phyloP scores from a whole-genome alignment of 1,140 invertebrate genomes.

The Drosophila rufa region DNA sequence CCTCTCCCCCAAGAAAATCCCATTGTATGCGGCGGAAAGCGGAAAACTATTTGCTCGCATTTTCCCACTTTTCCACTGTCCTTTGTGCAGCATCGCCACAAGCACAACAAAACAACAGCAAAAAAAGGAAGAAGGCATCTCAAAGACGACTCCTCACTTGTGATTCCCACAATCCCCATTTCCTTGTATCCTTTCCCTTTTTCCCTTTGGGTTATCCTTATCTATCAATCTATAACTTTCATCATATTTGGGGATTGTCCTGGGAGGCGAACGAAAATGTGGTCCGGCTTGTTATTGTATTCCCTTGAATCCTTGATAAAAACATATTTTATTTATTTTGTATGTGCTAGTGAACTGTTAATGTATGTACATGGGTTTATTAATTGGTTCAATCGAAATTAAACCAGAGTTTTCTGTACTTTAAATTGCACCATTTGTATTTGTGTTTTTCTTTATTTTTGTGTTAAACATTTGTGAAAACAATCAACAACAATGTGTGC shows the following conservation, averaged over 20 bases:
- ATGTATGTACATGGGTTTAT: constrained; percentile 10
- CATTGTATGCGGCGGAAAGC: constrained; percentile 57
- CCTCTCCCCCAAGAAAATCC: background rate
- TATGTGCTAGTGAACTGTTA: constrained; percentile 16
- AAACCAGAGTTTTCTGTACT: constrained; percentile 13
- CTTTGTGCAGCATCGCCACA: constrained; percentile 20
- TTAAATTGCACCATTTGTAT: constrained; percentile 35
- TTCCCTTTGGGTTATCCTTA: constrained; percentile 9
- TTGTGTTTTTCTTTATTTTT: constrained; percentile 2
- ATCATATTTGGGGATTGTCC: constrained; percentile 18
- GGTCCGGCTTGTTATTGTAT: background rate
- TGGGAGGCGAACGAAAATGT: constrained; percentile 4
- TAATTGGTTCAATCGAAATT: constrained; percentile 48
- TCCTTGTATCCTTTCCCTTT: constrained; percentile 12
- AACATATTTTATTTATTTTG: background rate
- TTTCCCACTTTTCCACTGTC: constrained; percentile 26
- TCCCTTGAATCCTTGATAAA: background rate
- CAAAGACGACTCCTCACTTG: constrained; percentile 16
- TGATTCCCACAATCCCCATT: constrained; percentile 19
- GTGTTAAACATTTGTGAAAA: constrained; percentile 38
- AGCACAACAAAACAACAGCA: constrained; percentile 19
- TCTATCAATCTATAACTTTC: constrained; percentile 33
- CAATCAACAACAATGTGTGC: constrained; percentile 61
- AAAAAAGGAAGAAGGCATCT: constrained; percentile 18
- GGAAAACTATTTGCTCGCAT: constrained; percentile 71